These are phyloP conservation scores for Hesperophylax magnus DNA, from an alignment of 1,140 invertebrate species.

Conservation along the genomic window DNA sequence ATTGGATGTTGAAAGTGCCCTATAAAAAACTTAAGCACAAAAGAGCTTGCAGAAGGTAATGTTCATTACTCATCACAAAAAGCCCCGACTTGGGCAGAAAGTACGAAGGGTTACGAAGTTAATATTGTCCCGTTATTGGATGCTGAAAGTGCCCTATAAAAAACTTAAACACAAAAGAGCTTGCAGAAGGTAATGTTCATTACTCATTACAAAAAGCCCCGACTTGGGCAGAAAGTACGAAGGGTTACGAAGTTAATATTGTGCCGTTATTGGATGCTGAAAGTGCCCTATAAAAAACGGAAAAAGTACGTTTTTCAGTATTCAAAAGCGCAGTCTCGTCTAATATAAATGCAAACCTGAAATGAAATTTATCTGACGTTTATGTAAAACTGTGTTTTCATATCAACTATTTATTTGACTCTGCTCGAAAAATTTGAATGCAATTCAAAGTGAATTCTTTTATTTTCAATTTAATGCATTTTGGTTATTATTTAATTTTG, in stretches of 20 bases:
- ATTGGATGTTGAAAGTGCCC: too few relatives aligned
- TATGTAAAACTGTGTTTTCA: conserved; percentile 5
- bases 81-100: not conserved
- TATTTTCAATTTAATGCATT: too few relatives aligned
- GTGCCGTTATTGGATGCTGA: conserved; percentile 20
- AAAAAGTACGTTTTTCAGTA: conserved; percentile 1
- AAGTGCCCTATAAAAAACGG: conserved; percentile 11
- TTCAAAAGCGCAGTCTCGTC: conserved; percentile 13
- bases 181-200: not conserved
- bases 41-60: not conserved
- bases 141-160: conserved; percentile 10
- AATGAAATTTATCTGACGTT: conserved; percentile 17
- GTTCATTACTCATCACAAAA: conserved; percentile 13
- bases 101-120: not conserved
- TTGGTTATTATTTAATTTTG: too few relatives aligned
- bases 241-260: conserved; percentile 21
- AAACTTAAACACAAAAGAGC: not conserved
- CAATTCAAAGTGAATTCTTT: too few relatives aligned
- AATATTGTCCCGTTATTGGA: conserved; percentile 29
- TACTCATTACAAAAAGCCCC: conserved; percentile 21
- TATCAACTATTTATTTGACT: too few relatives aligned
- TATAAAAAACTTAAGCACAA: not conserved
- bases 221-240: not conserved
- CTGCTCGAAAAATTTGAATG: too few relatives aligned
- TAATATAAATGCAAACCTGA: not conserved